Conservation (phyloP, 2,113 vertebrate genomes). For the Oncorhynchus kisutch region DNA sequence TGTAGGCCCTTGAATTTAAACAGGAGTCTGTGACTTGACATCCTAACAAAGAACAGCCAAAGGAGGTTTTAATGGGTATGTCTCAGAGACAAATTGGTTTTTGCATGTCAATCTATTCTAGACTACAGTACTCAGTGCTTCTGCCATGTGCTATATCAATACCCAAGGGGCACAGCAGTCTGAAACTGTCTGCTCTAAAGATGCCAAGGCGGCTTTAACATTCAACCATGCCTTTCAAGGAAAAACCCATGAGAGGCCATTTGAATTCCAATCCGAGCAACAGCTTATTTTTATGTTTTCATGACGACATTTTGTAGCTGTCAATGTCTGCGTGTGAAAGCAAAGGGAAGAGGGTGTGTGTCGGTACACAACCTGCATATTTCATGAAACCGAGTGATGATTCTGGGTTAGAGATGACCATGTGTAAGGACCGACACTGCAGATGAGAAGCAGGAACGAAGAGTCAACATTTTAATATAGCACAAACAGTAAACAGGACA, state of each 20-base stretch:
- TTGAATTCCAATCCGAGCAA: constrained; percentile 17
- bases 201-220: background rate
- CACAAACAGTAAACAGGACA: no score
- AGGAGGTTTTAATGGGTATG: background rate
- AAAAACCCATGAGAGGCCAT: background rate
- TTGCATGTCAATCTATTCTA: background rate
- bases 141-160: background rate
- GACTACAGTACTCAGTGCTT: background rate
- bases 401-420: background rate
- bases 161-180: background rate
- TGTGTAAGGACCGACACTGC: no score
- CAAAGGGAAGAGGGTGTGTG: background rate
- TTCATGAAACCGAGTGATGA: background rate
- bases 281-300: background rate
- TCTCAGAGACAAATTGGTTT: background rate
- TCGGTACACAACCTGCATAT: background rate
- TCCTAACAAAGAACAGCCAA: background rate
- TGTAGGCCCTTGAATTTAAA: background rate
- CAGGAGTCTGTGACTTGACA: background rate
- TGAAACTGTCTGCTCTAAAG: background rate
- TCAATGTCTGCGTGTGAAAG: background rate
- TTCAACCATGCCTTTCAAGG: background rate
- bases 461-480: no score
- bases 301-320: background rate
- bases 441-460: no score